Evolutionary conservation across 2,113 vertebrate species (phyloP), one percentile per base, ranked within the genome.

Genomic region (Hucho hucho): DNA sequence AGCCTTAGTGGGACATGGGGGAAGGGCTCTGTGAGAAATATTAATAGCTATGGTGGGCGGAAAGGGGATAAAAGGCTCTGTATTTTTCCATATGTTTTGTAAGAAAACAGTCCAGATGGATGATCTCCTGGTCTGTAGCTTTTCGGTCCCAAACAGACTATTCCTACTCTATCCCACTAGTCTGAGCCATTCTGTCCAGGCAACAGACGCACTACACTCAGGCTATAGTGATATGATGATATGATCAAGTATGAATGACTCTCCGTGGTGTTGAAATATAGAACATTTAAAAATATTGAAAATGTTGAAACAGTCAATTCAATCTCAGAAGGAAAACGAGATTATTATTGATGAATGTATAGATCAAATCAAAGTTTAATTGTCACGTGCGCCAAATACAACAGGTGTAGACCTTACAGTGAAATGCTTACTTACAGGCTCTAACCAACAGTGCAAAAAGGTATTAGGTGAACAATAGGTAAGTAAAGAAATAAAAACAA

Each of bases 1-100:
- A 83, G 84, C 89, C 90, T 92, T 89, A 90, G 85, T 82, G 84
- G 84, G 90, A 84, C 88, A 90, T 88, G 84, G 83, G 84, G 80
- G 80, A 83, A 89, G 90, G 76, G 87, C 81, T 89, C 80, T 75
- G 74, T 74, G 74, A 18, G 37, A 76, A 84, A 86, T 90, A 92
- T 92, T 90, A 90, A 92, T 90, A 92, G 86, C 85, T 79, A 72
- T 85, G 87, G 85, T 88, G 86, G 87, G 87, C 7, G 81, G 86
- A 85, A 87, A 75, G 28, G 64, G 25, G 68, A 87, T 86, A 85
- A 82, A 74, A n/a, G 3, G 71, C 83, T 73, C 84, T 37, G 37
- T 43, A 43, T 80, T 88, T 90, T 89, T 88, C 88, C 86, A 84
- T 90, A 90, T 89, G 88, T 89, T 90, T 87, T 86, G 77, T 83